Conservation (phyloP, 2,113 vertebrate genomes). For the Stomatorhinus ivindoensis region DNA sequence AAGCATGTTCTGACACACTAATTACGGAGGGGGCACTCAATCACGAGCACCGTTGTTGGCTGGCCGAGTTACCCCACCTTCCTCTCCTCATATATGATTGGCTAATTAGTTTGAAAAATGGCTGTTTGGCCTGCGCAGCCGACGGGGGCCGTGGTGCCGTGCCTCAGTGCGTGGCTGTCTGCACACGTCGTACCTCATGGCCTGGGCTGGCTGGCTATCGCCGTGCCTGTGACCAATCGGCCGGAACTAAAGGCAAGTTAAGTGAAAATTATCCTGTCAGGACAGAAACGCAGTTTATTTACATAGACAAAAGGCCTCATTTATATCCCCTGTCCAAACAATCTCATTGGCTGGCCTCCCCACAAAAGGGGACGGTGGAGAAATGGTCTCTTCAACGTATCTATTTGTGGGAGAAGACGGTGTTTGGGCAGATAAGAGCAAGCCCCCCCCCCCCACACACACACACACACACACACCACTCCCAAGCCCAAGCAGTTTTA, state of each 20-base stretch:
- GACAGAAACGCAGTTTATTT: slow-evolving; percentile 91
- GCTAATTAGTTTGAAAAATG: slow-evolving; percentile 98
- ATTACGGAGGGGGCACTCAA: slow-evolving; percentile 89
- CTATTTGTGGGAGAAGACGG: slow-evolving; percentile 73
- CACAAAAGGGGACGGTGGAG: slow-evolving; percentile 65
- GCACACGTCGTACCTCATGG: slow-evolving; percentile 79
- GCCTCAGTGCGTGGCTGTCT: slow-evolving; percentile 73
- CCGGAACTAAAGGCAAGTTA: slow-evolving; percentile 82
- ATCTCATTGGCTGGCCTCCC: slow-evolving; percentile 85
- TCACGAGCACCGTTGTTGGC: slow-evolving; percentile 99
- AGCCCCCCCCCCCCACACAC: neutral
- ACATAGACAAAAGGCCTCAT: slow-evolving; percentile 93
- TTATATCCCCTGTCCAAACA: slow-evolving; percentile 87
- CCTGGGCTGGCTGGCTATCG: slow-evolving; percentile 60
- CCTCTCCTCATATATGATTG: slow-evolving; percentile 80
- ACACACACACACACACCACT: neutral
- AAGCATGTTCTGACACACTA: slow-evolving; percentile 93
- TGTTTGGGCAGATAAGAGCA: slow-evolving; percentile 75
- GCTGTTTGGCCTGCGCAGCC: slow-evolving; percentile 87
- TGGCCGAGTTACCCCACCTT: slow-evolving; percentile 76
- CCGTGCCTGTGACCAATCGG: slow-evolving; percentile 64
- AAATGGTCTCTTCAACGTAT: slow-evolving; percentile 63
- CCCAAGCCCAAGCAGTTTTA: slow-evolving; percentile 1
- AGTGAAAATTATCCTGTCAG: slow-evolving; percentile 92
- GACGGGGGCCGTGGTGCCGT: slow-evolving; percentile 69